Conservation (phyloP, 2,888 invertebrate species). For the Apodemia hepburni region DNA sequence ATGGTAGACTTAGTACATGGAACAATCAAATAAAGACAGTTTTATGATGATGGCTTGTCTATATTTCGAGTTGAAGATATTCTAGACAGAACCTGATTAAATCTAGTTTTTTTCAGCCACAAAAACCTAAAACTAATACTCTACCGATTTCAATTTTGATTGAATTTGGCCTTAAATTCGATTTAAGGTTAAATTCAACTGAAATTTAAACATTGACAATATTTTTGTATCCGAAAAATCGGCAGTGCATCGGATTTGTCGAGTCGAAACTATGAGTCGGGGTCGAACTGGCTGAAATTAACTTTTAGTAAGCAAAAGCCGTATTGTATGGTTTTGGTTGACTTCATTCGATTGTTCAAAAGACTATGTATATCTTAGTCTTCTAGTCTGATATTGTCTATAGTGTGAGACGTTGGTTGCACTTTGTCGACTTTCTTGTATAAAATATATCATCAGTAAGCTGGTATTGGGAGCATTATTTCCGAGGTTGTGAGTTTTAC, state of each 20-base stretch:
- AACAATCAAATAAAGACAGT: background rate
- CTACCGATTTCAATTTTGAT: background rate
- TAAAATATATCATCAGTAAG: slow-evolving; percentile 57
- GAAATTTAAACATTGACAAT: background rate
- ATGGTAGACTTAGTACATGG: background rate
- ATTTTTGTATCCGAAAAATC: background rate
- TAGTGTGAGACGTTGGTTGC: slow-evolving; percentile 44
- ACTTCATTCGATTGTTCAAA: slow-evolving; percentile 2
- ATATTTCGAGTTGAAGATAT: background rate
- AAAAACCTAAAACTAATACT: background rate
- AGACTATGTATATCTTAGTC: background rate
- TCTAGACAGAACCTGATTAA: background rate
- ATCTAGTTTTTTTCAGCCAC: background rate
- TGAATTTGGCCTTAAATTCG: too few relatives aligned
- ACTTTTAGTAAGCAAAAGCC: background rate
- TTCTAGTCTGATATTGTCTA: background rate
- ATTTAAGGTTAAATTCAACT: background rate
- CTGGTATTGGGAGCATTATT: slow-evolving; percentile 80
- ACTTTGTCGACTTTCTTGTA: slow-evolving; percentile 55
- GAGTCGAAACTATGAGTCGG: background rate
- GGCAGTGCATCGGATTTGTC: too few relatives aligned
- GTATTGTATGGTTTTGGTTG: background rate
- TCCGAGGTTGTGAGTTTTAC: slow-evolving; percentile 77
- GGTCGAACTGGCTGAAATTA: background rate
- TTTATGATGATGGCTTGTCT: background rate